These are phyloP conservation scores for Drosophila parvula DNA, from an alignment of 1,140 invertebrate species.

Conservation along the genomic window DNA sequence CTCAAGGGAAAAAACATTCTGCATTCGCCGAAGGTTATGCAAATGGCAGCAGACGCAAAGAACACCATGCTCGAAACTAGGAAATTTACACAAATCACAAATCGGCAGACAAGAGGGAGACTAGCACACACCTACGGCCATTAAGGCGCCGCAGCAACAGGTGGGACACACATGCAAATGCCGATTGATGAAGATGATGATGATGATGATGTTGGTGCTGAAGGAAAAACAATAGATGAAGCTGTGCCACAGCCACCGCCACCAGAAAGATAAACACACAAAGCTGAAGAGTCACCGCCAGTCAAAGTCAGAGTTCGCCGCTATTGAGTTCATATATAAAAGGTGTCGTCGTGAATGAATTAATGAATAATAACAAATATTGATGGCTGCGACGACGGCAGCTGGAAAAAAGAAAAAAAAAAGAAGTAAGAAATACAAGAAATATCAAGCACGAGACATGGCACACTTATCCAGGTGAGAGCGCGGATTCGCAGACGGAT, in stretches of 20 bases:
- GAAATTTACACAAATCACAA: conserved; percentile 74
- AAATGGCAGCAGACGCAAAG: conserved; percentile 49
- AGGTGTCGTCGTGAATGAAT: conserved; percentile 77
- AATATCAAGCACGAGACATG: conserved; percentile 35
- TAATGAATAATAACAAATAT: conserved; percentile 68
- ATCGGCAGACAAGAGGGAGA: conserved; percentile 41
- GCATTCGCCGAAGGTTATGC: conserved; percentile 60
- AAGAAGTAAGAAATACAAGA: conserved; percentile 17
- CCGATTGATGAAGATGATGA: neutral
- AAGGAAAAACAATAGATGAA: conserved; percentile 49
- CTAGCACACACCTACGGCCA: conserved; percentile 33
- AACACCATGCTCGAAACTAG: conserved; percentile 59
- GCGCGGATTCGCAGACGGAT: conserved; percentile 43
- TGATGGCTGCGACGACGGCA: conserved; percentile 53
- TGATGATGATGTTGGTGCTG: neutral
- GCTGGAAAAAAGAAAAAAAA: neutral
- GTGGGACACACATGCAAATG: conserved; percentile 46
- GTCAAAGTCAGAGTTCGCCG: conserved; percentile 69
- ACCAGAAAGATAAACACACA: conserved; percentile 38
- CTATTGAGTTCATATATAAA: conserved; percentile 51
- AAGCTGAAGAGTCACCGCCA: conserved; percentile 40
- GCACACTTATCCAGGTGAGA: conserved; percentile 50
- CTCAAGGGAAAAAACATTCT: conserved; percentile 36
- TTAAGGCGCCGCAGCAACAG: conserved; percentile 21
- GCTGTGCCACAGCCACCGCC: conserved; percentile 15